A percentile compares a stretch with the other conserved stretches of the same genome.
These are phyloP conservation scores for Siphlonurus alternatus DNA, from an alignment of 2,888 invertebrate genomes.

Conservation along the genomic window DNA sequence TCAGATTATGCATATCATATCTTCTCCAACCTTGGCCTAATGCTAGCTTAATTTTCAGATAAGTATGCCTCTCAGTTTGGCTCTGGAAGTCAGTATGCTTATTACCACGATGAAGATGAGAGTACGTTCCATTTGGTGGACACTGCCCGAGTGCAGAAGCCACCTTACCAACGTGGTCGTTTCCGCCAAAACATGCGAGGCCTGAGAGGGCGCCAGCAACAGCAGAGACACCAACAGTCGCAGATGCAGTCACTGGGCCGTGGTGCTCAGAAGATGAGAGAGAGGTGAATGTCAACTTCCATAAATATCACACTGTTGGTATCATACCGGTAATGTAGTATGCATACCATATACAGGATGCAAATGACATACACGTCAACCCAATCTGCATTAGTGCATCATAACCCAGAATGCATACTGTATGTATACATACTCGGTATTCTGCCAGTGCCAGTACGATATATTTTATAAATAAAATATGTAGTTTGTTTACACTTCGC, in stretches of 20 bases:
- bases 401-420: too few relatives aligned
- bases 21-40: too few relatives aligned
- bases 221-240: slow-evolving; percentile 39
- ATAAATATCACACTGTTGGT: too few relatives aligned
- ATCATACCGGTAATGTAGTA: too few relatives aligned
- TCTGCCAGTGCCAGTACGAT: too few relatives aligned
- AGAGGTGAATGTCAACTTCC: slow-evolving; percentile 26
- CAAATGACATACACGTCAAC: too few relatives aligned
- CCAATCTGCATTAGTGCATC: too few relatives aligned
- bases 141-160: slow-evolving; percentile 74
- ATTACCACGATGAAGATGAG: slow-evolving; percentile 98
- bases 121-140: slow-evolving; percentile 97
- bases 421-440: too few relatives aligned
- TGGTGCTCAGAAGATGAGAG: slow-evolving; percentile 46
- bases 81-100: slow-evolving; percentile 92
- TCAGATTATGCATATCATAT: neutral
- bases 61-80: slow-evolving; percentile 88
- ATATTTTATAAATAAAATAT: too few relatives aligned
- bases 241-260: slow-evolving; percentile 73
- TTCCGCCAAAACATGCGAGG: slow-evolving; percentile 67
- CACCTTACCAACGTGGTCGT: slow-evolving; percentile 82
- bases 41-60: slow-evolving; percentile 33
- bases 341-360: too few relatives aligned
- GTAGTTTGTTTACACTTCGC: too few relatives aligned
- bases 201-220: slow-evolving; percentile 39